Evolutionary conservation across 2,888 invertebrate species (phyloP), one percentile per base, ranked within the genome.

Genomic region (Hydrotaea cyrtoneurina): DNA sequence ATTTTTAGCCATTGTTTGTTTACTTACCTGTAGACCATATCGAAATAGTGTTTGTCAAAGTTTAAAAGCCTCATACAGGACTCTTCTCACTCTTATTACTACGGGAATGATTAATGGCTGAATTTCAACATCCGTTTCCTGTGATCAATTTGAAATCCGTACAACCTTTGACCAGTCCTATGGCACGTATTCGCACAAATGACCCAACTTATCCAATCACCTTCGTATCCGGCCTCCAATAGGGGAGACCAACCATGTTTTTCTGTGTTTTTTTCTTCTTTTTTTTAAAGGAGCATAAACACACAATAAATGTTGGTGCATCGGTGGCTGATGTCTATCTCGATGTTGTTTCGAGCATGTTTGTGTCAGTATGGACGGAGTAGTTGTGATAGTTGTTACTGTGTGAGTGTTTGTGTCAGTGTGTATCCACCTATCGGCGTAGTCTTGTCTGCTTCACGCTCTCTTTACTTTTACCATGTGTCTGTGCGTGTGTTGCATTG

Each of bases 401-500:
- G 64, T 66, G 13, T 69, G 43, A 10, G 15, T 77, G n/a, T 66
- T 26, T 26, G 2, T 11, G 59, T 46, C n/a, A n/a, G 13, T 64
- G 13, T 43, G 21, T 77, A 53, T 75, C 59, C 26, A 59, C 66
- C 69, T 83, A 59, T 78, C 21, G 62, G 62, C 74, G 69, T 78
- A 62, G 19, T 57, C 57, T 71, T 83, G 71, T 78, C 31, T 72
- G 71, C 77, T 77, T 83, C 74, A 83, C 73, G 80, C 83, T 80
- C 73, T 62, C 80, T 80, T 80, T 78, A 43, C 53, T 8, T 17
- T 55, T 55, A 4, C 19, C 21, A 4, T 21, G 55, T 26, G 59
- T 59, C 11, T 15, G 26, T 59, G 59, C 15, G 59, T 59, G 5
- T 15, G 71, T 64, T 64, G 71, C 78, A 71, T 69, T 15, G 26